phyloP scores from a whole-genome alignment of 2,113 vertebrate species.

The Tachuris rubrigastra region DNA sequence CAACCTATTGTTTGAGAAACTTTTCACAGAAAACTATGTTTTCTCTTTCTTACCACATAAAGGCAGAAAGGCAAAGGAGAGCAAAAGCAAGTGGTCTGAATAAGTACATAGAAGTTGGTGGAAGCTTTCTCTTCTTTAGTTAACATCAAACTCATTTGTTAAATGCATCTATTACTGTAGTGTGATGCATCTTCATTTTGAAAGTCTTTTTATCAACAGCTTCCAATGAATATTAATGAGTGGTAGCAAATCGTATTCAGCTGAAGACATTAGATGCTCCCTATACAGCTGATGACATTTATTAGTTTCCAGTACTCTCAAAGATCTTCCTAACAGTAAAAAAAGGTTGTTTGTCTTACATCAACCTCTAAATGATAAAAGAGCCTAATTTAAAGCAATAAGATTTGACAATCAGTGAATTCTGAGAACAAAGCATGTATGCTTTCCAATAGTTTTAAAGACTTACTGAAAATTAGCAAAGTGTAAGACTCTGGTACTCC shows the following conservation, averaged over 20 bases:
- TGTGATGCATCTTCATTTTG: background rate
- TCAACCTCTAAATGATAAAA: background rate
- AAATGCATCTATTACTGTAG: background rate
- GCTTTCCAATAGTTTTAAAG: background rate
- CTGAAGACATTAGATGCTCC: background rate
- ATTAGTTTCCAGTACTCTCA: background rate
- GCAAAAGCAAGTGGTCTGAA: background rate
- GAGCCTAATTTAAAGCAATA: background rate
- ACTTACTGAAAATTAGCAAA: background rate
- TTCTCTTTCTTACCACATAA: background rate
- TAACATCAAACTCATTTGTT: background rate
- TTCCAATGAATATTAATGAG: background rate
- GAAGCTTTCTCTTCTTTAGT: background rate
- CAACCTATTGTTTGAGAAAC: background rate
- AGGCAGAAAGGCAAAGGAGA: background rate
- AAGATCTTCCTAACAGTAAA: background rate
- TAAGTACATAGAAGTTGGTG: background rate
- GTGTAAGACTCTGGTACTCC: background rate
- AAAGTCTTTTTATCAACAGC: background rate
- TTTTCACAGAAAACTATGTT: background rate
- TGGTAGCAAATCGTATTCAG: background rate
- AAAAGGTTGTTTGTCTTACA: background rate
- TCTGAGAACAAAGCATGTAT: background rate
- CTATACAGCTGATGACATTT: background rate
- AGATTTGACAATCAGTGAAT: background rate